These are phyloP conservation scores for Oeneis ivallda DNA, from an alignment of 2,888 invertebrate genomes.

Conservation along the genomic window DNA sequence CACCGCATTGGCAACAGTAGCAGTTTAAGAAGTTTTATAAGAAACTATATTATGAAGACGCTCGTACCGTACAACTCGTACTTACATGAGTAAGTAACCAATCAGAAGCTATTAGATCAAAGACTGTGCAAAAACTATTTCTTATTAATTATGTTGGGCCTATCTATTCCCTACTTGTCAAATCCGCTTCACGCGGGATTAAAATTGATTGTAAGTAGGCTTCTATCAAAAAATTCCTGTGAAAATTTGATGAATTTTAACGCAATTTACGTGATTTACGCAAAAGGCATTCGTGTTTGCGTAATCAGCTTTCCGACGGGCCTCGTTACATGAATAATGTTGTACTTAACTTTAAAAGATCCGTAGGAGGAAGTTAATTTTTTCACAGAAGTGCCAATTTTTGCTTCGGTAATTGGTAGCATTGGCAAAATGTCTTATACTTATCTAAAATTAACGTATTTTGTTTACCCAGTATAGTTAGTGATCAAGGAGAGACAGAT, in stretches of 20 bases:
- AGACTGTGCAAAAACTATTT: too few relatives aligned
- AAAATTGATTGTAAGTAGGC: not conserved
- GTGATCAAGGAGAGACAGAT: too few relatives aligned
- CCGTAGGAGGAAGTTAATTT: not conserved
- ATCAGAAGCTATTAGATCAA: too few relatives aligned
- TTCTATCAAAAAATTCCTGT: conserved; percentile 4
- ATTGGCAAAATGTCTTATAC: too few relatives aligned
- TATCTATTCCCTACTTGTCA: not conserved
- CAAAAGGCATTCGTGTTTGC: conserved; percentile 13
- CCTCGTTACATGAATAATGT: conserved; percentile 7
- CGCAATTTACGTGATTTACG: conserved; percentile 17
- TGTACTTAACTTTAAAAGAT: not conserved
- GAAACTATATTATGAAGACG: too few relatives aligned
- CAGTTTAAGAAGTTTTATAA: too few relatives aligned
- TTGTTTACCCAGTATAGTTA: too few relatives aligned
- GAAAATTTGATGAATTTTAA: conserved; percentile 16
- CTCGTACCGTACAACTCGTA: too few relatives aligned
- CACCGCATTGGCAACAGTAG: too few relatives aligned
- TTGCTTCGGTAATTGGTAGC: not conserved
- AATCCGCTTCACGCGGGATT: not conserved
- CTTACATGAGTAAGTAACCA: too few relatives aligned
- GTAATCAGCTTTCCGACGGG: conserved; percentile 4
- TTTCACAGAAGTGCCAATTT: conserved; percentile 1
- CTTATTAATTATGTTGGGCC: too few relatives aligned
- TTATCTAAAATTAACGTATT: too few relatives aligned